Evolutionary conservation across 2,113 vertebrate genomes (phyloP), one percentile per base, ranked within the genome.

Genomic region (Pachypanchax playfairii): DNA sequence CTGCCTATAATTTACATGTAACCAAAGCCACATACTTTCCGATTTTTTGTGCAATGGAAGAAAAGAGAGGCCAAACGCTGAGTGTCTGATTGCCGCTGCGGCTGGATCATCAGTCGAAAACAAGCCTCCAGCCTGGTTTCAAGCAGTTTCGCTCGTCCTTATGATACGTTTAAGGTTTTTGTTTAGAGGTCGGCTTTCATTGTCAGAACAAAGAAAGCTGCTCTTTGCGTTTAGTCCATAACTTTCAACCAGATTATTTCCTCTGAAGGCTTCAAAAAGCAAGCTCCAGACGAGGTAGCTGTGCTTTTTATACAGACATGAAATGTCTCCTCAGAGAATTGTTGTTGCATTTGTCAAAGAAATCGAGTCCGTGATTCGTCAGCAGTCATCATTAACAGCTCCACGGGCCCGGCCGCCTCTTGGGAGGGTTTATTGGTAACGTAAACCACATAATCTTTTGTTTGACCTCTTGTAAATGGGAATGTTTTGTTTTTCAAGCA

Each of bases 1-100:
- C 64, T 77, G 83, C 82, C 84, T 89, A 89, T 90, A 86, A 88
- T 90, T 86, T 88, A 86, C 90, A 85, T 84, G 88, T 89, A 91
- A 90, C 84, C 62, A 73, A 82, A 90, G 60, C 76, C 73, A 51
- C 75, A 87, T 82, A 77, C 79, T 81, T 86, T 83, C 77, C 50
- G 38, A 75, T 78, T 81, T 88, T 89, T 91, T 91, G 90, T 91
- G 83, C 75, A 70, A 59, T 31, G 20, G 70, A 88, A 89, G 87
- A 90, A 90, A 35, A 84, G 80, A 68, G 71, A 82, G 78, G 71
- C 77, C 80, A 79, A 68, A 83, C 77, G 80, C 73, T 2, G 53
- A 77, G 88, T 82, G 85, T 88, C 83, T 76, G 72, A 79, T 88
- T 87, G 75, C 85, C 60, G 57, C 61, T 43, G 64, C 73, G 65